Percentiles rank a stretch among this genome's conserved stretches.
Conservation (phyloP, 2,113 vertebrate genomes). For the Daboia siamensis region DNA sequence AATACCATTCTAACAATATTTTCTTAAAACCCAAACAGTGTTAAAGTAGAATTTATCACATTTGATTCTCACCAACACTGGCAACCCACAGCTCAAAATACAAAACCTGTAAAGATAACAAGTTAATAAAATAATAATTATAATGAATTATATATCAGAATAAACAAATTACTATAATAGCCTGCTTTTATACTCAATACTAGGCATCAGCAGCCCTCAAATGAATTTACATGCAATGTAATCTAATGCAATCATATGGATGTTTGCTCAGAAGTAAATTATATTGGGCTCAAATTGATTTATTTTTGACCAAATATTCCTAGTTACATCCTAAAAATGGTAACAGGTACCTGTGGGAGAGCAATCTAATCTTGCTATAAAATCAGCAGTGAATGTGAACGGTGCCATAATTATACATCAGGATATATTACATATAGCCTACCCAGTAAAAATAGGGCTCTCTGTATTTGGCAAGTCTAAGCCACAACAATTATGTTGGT, state of each 20-base stretch:
- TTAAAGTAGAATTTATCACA: background rate
- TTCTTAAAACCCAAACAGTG: background rate
- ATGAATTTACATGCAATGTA: background rate
- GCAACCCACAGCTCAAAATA: background rate
- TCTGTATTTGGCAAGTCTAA: background rate
- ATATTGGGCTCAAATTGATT: background rate
- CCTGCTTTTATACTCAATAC: background rate
- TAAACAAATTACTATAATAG: background rate
- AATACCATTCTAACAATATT: background rate
- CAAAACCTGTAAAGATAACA: background rate
- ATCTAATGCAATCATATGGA: background rate
- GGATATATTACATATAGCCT: background rate
- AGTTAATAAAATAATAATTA: background rate
- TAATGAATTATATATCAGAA: background rate
- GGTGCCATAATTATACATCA: background rate
- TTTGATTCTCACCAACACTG: background rate
- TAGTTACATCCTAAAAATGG: background rate
- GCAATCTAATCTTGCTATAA: background rate
- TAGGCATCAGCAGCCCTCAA: background rate
- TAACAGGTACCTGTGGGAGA: background rate
- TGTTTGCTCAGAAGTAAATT: background rate
- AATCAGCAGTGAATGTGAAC: background rate
- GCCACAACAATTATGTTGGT: background rate
- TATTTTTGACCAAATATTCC: background rate
- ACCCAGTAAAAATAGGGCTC: background rate